A percentile compares a stretch with the other conserved stretches of the same genome.
These are phyloP conservation scores for Matsumyia berberina DNA, from an alignment of 2,888 invertebrate species.

Conservation along the genomic window DNA sequence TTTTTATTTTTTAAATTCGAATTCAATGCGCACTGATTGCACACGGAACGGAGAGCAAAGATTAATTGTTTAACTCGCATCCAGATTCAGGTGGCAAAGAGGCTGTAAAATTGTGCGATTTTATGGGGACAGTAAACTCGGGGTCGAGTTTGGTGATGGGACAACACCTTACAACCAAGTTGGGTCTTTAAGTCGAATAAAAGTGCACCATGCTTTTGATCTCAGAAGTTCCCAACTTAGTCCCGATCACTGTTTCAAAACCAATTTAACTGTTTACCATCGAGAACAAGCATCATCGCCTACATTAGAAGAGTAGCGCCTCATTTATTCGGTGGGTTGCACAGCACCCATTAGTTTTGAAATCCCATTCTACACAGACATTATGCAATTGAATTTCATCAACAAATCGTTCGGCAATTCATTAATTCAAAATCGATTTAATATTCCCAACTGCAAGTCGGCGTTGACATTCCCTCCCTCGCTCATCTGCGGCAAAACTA, in stretches of 20 bases:
- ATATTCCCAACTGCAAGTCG: conserved; percentile 65
- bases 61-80: conserved; percentile 1
- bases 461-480: conserved; percentile 42
- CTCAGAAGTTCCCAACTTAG: no score
- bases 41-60: not conserved
- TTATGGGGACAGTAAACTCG: not conserved
- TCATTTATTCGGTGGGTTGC: no score
- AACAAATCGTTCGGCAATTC: conserved; percentile 50
- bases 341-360: not conserved
- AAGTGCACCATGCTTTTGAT: no score
- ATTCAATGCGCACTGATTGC: conserved; percentile 19
- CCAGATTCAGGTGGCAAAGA: not conserved
- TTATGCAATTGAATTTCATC: conserved; percentile 55
- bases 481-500: not conserved
- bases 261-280: no score
- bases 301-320: no score
- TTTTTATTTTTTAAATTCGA: no score
- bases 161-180: no score
- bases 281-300: no score
- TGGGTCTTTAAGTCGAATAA: no score
- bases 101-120: not conserved
- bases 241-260: no score
- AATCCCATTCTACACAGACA: not conserved
- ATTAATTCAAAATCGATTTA: conserved; percentile 61
- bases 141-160: no score